A percentile compares a stretch with the other conserved stretches of the same genome.
phyloP scores from a whole-genome alignment of 2,113 vertebrate genomes.

The Oryzias melastigma region DNA sequence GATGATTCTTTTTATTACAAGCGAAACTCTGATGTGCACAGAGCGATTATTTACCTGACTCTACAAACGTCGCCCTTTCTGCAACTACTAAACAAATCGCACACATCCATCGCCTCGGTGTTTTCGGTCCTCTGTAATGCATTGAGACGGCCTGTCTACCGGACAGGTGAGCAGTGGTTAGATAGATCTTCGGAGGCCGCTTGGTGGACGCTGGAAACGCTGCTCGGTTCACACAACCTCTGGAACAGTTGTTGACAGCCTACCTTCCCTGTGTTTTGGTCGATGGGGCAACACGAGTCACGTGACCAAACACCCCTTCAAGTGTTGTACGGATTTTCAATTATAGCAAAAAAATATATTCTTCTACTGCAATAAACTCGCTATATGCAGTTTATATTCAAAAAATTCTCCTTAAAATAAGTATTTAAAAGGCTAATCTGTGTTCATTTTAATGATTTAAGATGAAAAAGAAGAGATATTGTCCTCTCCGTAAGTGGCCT shows the following conservation, averaged over 20 bases:
- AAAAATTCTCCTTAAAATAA: no score
- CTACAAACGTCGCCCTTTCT: conserved; percentile 91
- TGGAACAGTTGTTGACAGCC: conserved; percentile 46
- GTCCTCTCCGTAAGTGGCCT: no score
- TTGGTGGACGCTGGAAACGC: background rate
- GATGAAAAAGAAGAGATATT: no score
- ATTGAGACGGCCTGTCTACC: conserved; percentile 77
- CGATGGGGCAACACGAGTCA: conserved; percentile 13
- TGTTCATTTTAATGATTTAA: no score
- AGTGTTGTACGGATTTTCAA: background rate
- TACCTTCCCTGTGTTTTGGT: conserved; percentile 31
- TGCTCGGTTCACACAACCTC: background rate
- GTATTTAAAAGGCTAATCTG: no score
- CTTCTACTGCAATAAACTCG: no score
- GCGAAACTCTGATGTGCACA: background rate
- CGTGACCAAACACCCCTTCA: conserved; percentile 25
- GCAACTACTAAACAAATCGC: conserved; percentile 93
- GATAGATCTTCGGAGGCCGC: background rate
- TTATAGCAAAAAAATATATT: no score
- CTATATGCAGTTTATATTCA: no score
- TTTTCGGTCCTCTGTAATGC: conserved; percentile 71
- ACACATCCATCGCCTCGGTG: conserved; percentile 85
- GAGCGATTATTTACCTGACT: conserved; percentile 82
- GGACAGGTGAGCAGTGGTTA: conserved; percentile 52
- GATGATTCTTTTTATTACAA: background rate